Base-by-base conservation (phyloP, 2,797 vertebrate genomes). In the Rhinichthys osculus region DNA sequence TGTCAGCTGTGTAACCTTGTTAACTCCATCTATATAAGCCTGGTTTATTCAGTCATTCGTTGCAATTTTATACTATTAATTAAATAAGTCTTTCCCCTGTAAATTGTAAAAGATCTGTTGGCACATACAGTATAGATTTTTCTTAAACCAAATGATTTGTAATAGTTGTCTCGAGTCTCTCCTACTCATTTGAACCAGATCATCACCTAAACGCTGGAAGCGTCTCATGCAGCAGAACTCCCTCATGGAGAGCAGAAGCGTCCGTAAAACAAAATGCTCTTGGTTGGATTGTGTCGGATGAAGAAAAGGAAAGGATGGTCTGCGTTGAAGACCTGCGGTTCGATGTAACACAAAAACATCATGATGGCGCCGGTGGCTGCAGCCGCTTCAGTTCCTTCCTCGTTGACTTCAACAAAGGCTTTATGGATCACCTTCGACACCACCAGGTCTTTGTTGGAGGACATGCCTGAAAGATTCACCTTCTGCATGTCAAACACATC, bases 261-360 rank as follows among this genome's bases (percentile, higher is more conserved):
- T 50, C 85, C 85, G 3, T 81, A 76, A 69, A 86, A 86, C 42
- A 86, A 50, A 76, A 86, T 54, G 78, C 59, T 86, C 3, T 74
- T 73, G 21, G 79, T 59, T 79, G 85, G 70, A 66, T 86, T 86
- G 62, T 86, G 85, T 57, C 73, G 62, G 72, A 87, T 87, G 81
- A 87, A 83, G 81, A 83, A 87, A 52, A 87, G 62, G 81, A 87
- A 87, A 5, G 85, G 85, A 27, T 87, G 85, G 40, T 87, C 85
- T 3, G 85, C 85, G 30, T 44, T 83, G n/a, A 87, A 87, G 19
- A 33, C 0, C 7, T 4, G 7, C 2, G 40, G 44, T 4, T 4
- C 11, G 3, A 3, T 14, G 0, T 13, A 11, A 47, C 44, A 0
- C 44, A 47, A 3, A 13, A 47, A 13, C 44, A 1, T 13, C 11